A percentile compares a stretch with the other conserved stretches of the same genome.
phyloP scores from a whole-genome alignment of 2,797 vertebrate species.

The Podarcis lilfordi region DNA sequence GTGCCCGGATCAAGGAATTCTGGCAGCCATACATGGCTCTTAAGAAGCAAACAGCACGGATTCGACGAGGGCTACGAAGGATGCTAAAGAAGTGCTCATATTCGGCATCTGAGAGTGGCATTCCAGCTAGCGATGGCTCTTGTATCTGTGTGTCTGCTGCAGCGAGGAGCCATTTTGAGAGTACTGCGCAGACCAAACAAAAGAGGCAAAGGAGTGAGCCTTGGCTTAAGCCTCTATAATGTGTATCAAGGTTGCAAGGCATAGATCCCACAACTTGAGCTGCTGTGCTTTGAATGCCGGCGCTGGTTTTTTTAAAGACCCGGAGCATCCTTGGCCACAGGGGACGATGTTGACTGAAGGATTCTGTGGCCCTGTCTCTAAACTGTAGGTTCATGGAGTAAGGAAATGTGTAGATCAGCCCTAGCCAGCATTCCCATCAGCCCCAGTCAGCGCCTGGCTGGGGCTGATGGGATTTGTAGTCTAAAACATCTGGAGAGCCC shows the following conservation, averaged over 20 bases:
- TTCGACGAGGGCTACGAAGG: background rate
- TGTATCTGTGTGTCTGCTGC: fast-evolving
- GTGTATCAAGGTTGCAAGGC: background rate
- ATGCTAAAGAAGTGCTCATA: constrained; percentile 59
- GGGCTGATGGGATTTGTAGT: too few species aligned
- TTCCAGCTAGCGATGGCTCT: background rate
- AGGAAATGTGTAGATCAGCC: background rate
- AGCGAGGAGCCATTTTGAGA: constrained; percentile 36
- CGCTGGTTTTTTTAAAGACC: too few species aligned
- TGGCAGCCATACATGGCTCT: constrained; percentile 49
- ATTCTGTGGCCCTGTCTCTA: background rate
- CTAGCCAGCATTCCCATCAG: too few species aligned
- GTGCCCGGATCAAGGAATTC: constrained; percentile 36
- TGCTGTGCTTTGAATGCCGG: too few species aligned
- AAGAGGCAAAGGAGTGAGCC: background rate
- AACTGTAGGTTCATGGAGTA: background rate
- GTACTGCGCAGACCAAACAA: constrained; percentile 43
- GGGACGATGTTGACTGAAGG: background rate
- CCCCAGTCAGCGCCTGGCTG: too few species aligned
- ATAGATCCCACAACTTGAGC: too few species aligned
- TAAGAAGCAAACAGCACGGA: constrained; percentile 48
- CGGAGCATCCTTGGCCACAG: too few species aligned
- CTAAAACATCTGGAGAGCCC: too few species aligned
- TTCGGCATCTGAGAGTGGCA: constrained; percentile 54
- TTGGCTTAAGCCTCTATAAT: background rate